A percentile compares a stretch with the other conserved stretches of the same genome.
Conservation (phyloP, 2,888 invertebrate species). For the Tribolium freemani region DNA sequence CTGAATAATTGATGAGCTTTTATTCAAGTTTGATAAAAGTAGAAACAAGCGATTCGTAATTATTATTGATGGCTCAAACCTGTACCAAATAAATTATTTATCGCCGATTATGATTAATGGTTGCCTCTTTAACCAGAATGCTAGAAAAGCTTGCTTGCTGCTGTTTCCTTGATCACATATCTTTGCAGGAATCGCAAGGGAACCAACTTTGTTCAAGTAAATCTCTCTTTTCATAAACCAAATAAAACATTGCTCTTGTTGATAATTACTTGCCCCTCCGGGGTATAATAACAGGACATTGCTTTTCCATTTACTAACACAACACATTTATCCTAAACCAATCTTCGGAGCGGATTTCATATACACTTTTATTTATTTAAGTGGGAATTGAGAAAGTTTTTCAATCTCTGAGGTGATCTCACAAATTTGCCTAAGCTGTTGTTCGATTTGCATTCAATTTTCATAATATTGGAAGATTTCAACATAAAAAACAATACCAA, state of each 20-base stretch:
- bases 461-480: conserved; percentile 18
- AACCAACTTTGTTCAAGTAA: conserved; percentile 5
- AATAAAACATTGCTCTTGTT: conserved; percentile 23
- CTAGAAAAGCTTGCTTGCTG: background rate
- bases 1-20: background rate
- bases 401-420: conserved; percentile 24
- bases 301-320: background rate
- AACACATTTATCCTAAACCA: background rate
- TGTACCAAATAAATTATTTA: background rate
- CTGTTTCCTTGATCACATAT: conserved; percentile 15
- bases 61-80: background rate
- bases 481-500: background rate
- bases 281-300: conserved; percentile 8
- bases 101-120: background rate
- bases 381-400: conserved; percentile 23
- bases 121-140: background rate
- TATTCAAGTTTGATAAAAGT: background rate
- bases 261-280: conserved; percentile 8
- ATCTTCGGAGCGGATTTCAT: background rate
- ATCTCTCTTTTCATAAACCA: conserved; percentile 15
- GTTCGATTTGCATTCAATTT: conserved; percentile 24
- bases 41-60: background rate
- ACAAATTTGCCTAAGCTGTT: conserved; percentile 33
- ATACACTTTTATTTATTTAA: conserved; percentile 14
- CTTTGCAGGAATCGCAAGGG: conserved; percentile 6